phyloP scores from a whole-genome alignment of 2,113 vertebrate species.

The Myrmophylax atrothorax region DNA sequence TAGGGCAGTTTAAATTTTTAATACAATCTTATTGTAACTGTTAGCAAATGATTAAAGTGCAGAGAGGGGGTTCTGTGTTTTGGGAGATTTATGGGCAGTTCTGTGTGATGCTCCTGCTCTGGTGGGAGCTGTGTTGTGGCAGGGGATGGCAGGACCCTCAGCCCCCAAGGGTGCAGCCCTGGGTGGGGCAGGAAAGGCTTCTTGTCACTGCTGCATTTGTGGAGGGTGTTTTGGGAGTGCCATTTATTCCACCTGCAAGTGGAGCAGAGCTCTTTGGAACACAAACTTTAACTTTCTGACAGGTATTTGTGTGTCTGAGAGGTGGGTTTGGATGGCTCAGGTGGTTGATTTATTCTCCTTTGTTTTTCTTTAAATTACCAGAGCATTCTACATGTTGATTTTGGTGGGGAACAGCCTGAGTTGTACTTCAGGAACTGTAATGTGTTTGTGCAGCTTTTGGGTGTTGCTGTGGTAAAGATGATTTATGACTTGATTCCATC shows the following conservation, averaged over 20 bases:
- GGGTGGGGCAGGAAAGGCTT: background rate
- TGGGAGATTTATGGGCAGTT: constrained; percentile 65
- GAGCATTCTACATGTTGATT: background rate
- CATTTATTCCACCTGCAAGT: background rate
- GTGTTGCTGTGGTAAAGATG: background rate
- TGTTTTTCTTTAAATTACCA: background rate
- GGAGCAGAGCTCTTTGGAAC: background rate
- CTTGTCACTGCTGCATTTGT: background rate
- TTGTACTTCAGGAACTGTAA: fast-evolving
- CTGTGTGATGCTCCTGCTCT: background rate
- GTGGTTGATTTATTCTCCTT: background rate
- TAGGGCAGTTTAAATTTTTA: constrained; percentile 91
- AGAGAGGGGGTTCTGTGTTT: constrained; percentile 55
- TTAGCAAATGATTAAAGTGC: constrained; percentile 86
- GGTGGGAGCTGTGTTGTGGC: background rate
- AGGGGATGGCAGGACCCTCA: background rate
- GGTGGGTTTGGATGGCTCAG: background rate
- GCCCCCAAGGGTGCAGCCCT: background rate
- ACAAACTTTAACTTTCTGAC: background rate
- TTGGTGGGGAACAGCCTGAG: fast-evolving
- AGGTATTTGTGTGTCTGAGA: background rate
- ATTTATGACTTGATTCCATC: background rate
- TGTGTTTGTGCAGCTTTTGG: too few relatives aligned
- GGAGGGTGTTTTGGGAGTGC: background rate
- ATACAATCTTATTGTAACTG: constrained; percentile 91